phyloP scores from a whole-genome alignment of 1,140 invertebrate genomes.

The Polypedilum vanderplanki region DNA sequence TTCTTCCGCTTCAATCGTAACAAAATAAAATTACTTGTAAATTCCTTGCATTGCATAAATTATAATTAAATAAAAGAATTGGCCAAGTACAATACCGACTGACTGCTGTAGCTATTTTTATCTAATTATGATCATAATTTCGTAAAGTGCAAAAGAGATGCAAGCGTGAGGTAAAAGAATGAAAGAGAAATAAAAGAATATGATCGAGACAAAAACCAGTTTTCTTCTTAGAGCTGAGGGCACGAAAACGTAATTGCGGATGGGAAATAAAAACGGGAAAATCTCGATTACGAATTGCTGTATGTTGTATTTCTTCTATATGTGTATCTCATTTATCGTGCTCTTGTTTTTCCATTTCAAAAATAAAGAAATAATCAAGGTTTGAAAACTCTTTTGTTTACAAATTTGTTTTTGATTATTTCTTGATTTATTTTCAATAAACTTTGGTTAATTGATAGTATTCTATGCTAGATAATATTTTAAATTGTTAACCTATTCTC shows the following conservation, averaged over 20 bases:
- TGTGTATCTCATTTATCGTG: not conserved
- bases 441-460: no score
- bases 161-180: not conserved
- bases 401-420: no score
- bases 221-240: not conserved
- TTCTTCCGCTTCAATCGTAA: no score
- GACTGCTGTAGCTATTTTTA: not conserved
- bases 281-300: slow-evolving; percentile 23
- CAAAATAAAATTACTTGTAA: no score
- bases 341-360: not conserved
- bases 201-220: not conserved
- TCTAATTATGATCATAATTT: slow-evolving; percentile 8
- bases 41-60: no score
- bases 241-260: slow-evolving; percentile 22
- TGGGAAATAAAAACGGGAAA: slow-evolving; percentile 28
- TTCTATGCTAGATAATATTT: no score
- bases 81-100: not conserved
- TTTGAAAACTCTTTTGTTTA: no score
- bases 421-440: no score
- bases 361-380: no score
- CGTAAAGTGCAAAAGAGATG: not conserved
- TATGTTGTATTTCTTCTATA: not conserved
- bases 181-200: not conserved
- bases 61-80: no score
- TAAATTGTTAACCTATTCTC: no score